Evolutionary conservation across 2,113 vertebrate genomes (phyloP), one percentile per base, ranked within the genome.

Genomic region (Diphyllodes magnificus): DNA sequence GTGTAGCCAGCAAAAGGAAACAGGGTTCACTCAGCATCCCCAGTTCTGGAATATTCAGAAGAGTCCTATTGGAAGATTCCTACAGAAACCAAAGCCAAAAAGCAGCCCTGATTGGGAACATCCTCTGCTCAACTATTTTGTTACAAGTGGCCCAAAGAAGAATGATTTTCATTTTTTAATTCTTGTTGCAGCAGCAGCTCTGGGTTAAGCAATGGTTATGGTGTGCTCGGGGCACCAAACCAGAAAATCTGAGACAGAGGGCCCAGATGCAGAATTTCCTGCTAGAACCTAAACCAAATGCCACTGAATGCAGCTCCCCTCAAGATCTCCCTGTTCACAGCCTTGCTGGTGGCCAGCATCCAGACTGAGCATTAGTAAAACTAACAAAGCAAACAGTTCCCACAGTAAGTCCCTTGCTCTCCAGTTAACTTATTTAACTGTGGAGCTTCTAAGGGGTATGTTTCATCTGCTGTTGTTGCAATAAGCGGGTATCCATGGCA

Each of bases 321-420:
- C 82, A 69, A 89, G 95, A 79, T 96, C 91, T 95, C 94, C 88
- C 88, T 56, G 86, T 56, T 94, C 82, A 65, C 93, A 96, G 96
- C 86, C 82, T 59, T 13, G 50, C 93, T 63, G 84, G 92, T 95
- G 95, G 97, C 96, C 94, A 63, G 92, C 86, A 95, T 97, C 96
- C 96, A 97, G 92, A 73, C 70, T 25, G 60, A 93, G 93, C 89
- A 95, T 97, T 97, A 96, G 95, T 35, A 97, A 97, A 97, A 93
- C 96, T 92, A 96, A 97, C 96, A 97, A 96, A 94, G 79, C 82
- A 80, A 82, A 42, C 84, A 42, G 92, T 97, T 97, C 97, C 97
- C 97, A 97, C 96, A 97, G 84, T 84, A 57, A 66, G 83, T 71
- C 91, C 85, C 94, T 92, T 42, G 77, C 94, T 97, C 76, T 84